phyloP scores from a whole-genome alignment of 1,140 invertebrate species.

The Thalassaphorura encarpata region DNA sequence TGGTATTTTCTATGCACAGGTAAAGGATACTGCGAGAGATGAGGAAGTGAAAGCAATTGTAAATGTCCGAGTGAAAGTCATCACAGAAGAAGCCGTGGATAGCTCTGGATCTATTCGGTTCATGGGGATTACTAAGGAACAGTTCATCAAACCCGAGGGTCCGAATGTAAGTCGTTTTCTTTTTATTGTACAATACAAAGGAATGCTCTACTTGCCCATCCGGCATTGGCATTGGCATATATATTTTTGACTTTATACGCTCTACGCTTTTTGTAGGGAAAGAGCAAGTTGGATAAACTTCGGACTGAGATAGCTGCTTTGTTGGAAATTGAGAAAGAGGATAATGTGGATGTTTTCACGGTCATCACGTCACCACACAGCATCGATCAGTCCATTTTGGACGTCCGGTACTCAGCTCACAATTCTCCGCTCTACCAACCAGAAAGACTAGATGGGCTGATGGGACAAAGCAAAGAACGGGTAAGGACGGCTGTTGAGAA shows the following conservation, averaged over 20 bases:
- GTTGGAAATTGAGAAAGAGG: constrained; percentile 58
- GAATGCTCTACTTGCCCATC: no score
- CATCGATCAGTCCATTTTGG: constrained; percentile 46
- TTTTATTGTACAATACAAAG: no score
- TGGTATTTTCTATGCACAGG: not conserved
- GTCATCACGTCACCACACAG: constrained; percentile 59
- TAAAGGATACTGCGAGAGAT: constrained; percentile 8
- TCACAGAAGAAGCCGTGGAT: constrained; percentile 77
- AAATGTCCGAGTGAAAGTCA: constrained; percentile 68
- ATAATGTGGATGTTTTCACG: constrained; percentile 88
- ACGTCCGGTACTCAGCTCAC: constrained; percentile 83
- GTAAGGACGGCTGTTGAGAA: constrained; percentile 44
- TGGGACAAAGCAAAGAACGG: constrained; percentile 53
- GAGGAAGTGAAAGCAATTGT: constrained; percentile 62
- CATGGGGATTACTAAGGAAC: constrained; percentile 63
- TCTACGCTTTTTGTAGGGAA: constrained; percentile 36
- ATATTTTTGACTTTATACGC: no score
- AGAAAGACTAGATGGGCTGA: constrained; percentile 71
- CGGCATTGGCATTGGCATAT: no score
- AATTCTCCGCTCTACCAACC: constrained; percentile 80
- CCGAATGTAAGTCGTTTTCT: constrained; percentile 19
- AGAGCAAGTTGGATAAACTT: constrained; percentile 63
- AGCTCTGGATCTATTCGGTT: constrained; percentile 84
- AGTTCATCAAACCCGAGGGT: constrained; percentile 59
- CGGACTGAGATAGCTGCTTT: constrained; percentile 56